Evolutionary conservation across 2,113 vertebrate species (phyloP), one percentile per base, ranked within the genome.

Genomic region (Ciconia stormi): DNA sequence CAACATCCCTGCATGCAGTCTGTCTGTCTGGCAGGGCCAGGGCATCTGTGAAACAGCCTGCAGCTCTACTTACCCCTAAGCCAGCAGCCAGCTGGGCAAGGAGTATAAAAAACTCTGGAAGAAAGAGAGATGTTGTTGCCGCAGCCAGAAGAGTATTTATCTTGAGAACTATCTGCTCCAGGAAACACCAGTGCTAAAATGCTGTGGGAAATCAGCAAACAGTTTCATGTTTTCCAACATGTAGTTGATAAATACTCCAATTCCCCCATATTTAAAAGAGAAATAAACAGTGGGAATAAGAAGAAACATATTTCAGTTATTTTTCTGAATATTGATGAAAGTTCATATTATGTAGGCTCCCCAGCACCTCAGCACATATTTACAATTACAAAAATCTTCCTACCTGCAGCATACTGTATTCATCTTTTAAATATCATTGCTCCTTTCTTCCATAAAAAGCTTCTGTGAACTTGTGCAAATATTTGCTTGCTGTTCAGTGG

Each of bases 1-100:
- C 62, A 50, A 0, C 16, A 16, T 21, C 72, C 34, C 49, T 46
- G 72, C 30, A 2, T 2, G 0, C 2, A 6, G 6, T 36, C 72
- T 38, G 17, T 36, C 23, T 61, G 71, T 38, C 34, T 52, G 65
- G 19, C 17, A 32, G 36, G 63, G 58, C 26, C 2, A 2, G 44
- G 36, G 34, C 52, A 32, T 15, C 61, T n/a, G 29, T 36, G 71
- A 52, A 73, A 40, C 50, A 61, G 16, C 56, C 66, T 79, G 61
- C 56, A 82, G 59, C 74, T 84, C 53, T 50, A 8, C 26, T 47
- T 65, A 26, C 29, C 27, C 42, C 38, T 26, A 23, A 40, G 44
- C 26, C 46, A 85, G 44, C 62, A 63, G 23, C 50, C 38, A 50
- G 52, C 42, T 67, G 23, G 40, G 20, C 34, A 81, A 67, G 52